Evolutionary conservation across 2,113 vertebrate species (phyloP), one percentile per base, ranked within the genome.

Genomic region (Eubucco bourcierii): DNA sequence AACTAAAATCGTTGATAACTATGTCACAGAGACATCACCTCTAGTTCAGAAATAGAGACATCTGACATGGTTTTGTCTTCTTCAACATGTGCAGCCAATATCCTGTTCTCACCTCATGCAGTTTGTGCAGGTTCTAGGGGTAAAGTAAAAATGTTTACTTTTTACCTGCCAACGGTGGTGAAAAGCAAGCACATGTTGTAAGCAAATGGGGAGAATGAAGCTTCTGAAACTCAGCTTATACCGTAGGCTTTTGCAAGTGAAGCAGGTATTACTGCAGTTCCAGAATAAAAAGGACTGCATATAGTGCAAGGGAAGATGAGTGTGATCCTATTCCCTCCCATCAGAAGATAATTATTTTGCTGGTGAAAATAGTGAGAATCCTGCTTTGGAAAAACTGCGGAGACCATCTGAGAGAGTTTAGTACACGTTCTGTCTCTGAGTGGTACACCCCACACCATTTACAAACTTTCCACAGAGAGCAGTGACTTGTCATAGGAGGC

Each of bases 1-100:
- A 55, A 46, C 21, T 80, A 28, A 76, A 64, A 14, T 27, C 6
- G 6, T 68, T 10, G 47, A 33, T 11, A 37, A 0, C 15, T 39
- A 0, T n/a, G 52, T n/a, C n/a, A 16, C 7, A 44, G 19, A 2
- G 6, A 1, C 15, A 33, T 47, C 5, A 72, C 19, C 10, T 78
- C 15, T 41, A 67, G 37, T 17, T 7, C 37, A 67, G 33, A 88
- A 85, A 58, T 14, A 55, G 50, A 74, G 29, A 19, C 3, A 0
- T 63, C 14, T 70, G 21, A 16, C 28, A 0, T 58, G 21, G 12
- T 71, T 64, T 77, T 71, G n/a, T 5, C 2, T 1, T 67, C 15
- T 83, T 63, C 33, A 47, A 8, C 3, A 2, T 5, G 3, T 25
- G 23, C 53, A 78, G 17, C 16, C 52, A 18, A 56, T 66, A 80